Evolutionary conservation across 2,797 vertebrate species (phyloP).

Genomic region (Aulostomus chinensis): DNA sequence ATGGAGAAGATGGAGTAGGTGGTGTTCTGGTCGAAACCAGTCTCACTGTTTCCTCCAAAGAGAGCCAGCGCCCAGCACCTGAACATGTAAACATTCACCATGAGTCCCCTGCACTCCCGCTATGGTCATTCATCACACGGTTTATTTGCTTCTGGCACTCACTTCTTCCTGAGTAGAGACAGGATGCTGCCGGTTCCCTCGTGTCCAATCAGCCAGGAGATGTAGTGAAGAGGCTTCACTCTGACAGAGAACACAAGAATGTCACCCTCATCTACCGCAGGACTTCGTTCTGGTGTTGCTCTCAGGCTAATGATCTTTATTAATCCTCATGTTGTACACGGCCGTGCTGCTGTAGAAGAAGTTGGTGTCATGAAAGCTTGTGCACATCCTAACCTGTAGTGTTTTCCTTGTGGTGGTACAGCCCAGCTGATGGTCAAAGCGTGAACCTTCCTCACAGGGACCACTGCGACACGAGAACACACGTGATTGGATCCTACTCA

Average conservation of each 20-base stretch:
- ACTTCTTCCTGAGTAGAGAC: conserved; percentile 92
- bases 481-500: too few relatives aligned
- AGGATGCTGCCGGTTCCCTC: conserved; percentile 95
- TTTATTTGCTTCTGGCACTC: conserved; percentile 38
- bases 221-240: conserved; percentile 95
- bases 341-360: too few relatives aligned
- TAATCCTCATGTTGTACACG: too few relatives aligned
- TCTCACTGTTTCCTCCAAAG: conserved; percentile 94
- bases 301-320: too few relatives aligned
- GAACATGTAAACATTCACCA: not conserved
- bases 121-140: too few relatives aligned
- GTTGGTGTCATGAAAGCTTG: too few relatives aligned
- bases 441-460: conserved; percentile 94
- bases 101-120: not conserved
- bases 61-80: conserved; percentile 95
- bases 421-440: conserved; percentile 94
- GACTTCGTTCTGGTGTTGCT: too few relatives aligned
- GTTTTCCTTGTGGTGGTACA: conserved; percentile 88
- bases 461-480: conserved; percentile 77
- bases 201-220: conserved; percentile 96
- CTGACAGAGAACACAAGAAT: conserved; percentile 63
- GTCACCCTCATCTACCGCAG: too few relatives aligned
- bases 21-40: conserved; percentile 94
- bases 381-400: conserved; percentile 94
- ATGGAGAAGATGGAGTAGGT: conserved; percentile 96